These are phyloP conservation scores for Stegophylla sp. DNA, from an alignment of 2,888 invertebrate genomes.

Conservation along the genomic window DNA sequence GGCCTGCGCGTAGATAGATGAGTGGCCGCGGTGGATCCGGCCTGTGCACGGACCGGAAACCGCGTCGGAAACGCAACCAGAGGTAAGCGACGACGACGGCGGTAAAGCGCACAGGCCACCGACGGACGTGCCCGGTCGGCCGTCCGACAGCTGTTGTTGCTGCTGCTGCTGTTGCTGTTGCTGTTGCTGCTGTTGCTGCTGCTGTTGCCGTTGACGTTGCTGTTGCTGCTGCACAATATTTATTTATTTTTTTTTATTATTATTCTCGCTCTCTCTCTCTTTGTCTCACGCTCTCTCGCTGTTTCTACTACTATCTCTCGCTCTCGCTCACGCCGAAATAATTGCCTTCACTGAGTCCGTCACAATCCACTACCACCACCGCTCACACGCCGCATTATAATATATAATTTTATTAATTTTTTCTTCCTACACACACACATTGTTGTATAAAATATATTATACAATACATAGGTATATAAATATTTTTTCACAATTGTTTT, in stretches of 20 bases:
- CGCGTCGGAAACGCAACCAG: conserved; percentile 47
- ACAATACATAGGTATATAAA: background rate
- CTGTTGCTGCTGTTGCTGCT: background rate
- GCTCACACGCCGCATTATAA: background rate
- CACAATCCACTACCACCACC: background rate
- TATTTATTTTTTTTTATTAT: too few species aligned
- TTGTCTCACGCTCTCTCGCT: background rate
- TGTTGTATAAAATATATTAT: background rate
- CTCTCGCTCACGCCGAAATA: background rate
- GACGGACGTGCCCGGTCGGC: background rate
- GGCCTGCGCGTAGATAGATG: conserved; percentile 11
- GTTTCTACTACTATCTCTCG: too few species aligned
- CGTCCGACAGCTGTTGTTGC: background rate
- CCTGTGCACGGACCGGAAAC: conserved; percentile 52
- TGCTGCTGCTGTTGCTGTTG: background rate
- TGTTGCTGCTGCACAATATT: background rate
- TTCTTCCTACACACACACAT: background rate
- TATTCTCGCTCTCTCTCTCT: background rate
- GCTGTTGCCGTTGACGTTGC: background rate
- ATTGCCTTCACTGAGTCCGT: background rate
- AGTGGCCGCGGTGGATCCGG: conserved; percentile 37
- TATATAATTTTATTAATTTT: background rate
- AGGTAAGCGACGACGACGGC: conserved; percentile 34
- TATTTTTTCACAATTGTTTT: too few species aligned
- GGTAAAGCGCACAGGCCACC: background rate